phyloP scores from a whole-genome alignment of 2,113 vertebrate species.

The Hoplias malabaricus region DNA sequence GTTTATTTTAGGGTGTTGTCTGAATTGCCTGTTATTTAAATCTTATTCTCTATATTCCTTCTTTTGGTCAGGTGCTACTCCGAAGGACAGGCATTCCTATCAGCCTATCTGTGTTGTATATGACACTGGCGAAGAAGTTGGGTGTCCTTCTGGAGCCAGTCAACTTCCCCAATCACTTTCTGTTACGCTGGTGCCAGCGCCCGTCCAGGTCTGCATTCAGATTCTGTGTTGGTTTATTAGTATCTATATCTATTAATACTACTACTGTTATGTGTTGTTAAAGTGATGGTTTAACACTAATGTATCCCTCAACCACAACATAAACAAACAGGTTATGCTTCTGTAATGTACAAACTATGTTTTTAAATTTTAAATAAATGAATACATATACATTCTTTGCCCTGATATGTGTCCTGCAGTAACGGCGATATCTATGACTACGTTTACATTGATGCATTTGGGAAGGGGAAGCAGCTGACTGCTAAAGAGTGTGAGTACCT shows the following conservation, averaged over 20 bases:
- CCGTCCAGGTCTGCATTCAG: conserved; percentile 75
- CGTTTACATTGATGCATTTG: conserved; percentile 93
- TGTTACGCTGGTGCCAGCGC: conserved; percentile 92
- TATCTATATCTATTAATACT: too few relatives aligned
- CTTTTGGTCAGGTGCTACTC: conserved; percentile 82
- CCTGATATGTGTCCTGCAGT: conserved; percentile 59
- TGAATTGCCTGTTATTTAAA: not conserved
- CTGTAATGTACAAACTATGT: too few relatives aligned
- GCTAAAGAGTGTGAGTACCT: conserved; percentile 95
- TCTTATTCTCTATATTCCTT: not conserved
- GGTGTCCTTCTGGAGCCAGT: conserved; percentile 92
- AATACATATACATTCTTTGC: too few relatives aligned
- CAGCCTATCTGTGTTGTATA: conserved; percentile 93
- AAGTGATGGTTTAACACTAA: not conserved
- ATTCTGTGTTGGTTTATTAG: not conserved
- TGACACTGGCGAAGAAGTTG: conserved; percentile 86
- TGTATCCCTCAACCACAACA: too few relatives aligned
- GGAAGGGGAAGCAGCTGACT: conserved; percentile 90
- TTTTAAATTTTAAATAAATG: too few relatives aligned
- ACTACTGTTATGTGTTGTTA: not conserved
- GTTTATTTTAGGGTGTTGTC: not conserved
- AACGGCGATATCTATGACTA: conserved; percentile 92
- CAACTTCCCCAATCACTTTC: conserved; percentile 96
- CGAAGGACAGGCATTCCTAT: conserved; percentile 94
- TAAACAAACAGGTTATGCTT: too few relatives aligned